A percentile compares a stretch with the other conserved stretches of the same genome.
These are phyloP conservation scores for Protodeltote pygarga DNA, from an alignment of 2,888 invertebrate genomes.

Conservation along the genomic window DNA sequence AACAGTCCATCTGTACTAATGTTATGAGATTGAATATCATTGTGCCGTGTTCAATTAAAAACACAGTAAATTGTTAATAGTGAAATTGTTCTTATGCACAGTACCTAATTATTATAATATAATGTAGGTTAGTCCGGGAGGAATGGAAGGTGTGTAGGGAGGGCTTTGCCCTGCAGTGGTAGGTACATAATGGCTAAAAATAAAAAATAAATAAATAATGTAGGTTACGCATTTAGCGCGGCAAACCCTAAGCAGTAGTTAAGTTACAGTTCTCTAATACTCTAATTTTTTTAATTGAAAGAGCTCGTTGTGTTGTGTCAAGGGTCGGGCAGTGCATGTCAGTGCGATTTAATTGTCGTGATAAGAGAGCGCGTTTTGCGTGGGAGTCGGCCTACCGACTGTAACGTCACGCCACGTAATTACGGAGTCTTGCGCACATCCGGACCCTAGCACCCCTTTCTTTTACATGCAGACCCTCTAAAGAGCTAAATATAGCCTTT, in stretches of 20 bases:
- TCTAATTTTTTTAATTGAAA: slow-evolving; percentile 50
- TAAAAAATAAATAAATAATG: not conserved
- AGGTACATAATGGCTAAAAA: no score
- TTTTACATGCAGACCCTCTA: slow-evolving; percentile 25
- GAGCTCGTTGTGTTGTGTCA: slow-evolving; percentile 57
- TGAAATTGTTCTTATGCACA: slow-evolving; percentile 11
- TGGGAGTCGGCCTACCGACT: slow-evolving; percentile 65
- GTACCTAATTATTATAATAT: slow-evolving; percentile 24
- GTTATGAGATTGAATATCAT: slow-evolving; percentile 24
- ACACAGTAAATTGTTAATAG: slow-evolving; percentile 8
- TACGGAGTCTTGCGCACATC: slow-evolving; percentile 62
- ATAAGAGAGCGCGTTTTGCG: slow-evolving; percentile 68
- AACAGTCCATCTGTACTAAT: slow-evolving; percentile 22
- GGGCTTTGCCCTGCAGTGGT: no score
- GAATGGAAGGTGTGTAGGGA: no score
- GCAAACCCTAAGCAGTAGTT: slow-evolving; percentile 20
- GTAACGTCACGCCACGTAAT: slow-evolving; percentile 69
- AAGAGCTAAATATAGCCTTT: slow-evolving; percentile 1
- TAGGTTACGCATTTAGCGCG: slow-evolving; percentile 15
- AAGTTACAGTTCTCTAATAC: slow-evolving; percentile 42
- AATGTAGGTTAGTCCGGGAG: no score
- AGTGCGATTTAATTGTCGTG: slow-evolving; percentile 75
- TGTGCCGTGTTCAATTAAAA: slow-evolving; percentile 12
- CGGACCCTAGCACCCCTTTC: slow-evolving; percentile 45
- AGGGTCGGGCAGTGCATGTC: slow-evolving; percentile 58